Evolutionary conservation across 2,797 vertebrate genomes (phyloP).

Genomic region (Danio choprae): DNA sequence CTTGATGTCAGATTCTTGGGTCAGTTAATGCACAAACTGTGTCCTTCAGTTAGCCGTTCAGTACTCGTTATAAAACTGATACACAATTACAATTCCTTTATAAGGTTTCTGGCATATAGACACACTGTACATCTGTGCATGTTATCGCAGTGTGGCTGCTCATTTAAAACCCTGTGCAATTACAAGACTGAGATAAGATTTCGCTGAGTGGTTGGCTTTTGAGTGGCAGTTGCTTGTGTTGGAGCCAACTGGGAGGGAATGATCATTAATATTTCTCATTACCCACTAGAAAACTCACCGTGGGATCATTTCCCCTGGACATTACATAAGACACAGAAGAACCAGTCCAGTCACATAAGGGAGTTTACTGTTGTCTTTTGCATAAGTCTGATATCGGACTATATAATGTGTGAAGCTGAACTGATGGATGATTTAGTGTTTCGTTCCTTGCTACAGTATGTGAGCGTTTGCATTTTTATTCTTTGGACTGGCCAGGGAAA

Average conservation of each 20-base stretch:
- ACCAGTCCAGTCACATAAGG: conserved; percentile 8
- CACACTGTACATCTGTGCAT: not conserved
- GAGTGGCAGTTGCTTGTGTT: conserved; percentile 25
- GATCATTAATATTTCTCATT: conserved; percentile 39
- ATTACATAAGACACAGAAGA: conserved; percentile 23
- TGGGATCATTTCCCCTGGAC: conserved; percentile 11
- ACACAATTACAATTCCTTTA: conserved; percentile 20
- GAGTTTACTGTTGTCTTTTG: conserved; percentile 12
- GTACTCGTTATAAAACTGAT: conserved; percentile 16
- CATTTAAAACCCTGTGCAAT: conserved; percentile 48
- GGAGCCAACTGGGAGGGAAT: conserved; percentile 29
- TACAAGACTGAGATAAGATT: conserved; percentile 43
- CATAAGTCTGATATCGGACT: not conserved
- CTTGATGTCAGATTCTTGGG: conserved; percentile 8
- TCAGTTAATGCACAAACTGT: conserved; percentile 36
- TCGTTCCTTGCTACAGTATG: not conserved
- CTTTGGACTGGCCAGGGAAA: not conserved
- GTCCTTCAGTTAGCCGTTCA: conserved; percentile 40
- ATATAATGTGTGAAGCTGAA: not conserved
- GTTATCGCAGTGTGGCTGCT: conserved; percentile 27
- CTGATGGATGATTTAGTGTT: not conserved
- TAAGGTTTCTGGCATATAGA: not conserved
- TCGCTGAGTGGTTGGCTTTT: conserved; percentile 12
- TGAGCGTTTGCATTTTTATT: not conserved
- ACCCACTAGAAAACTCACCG: conserved; percentile 23